A percentile compares a stretch with the other conserved stretches of the same genome.
These are phyloP conservation scores for Artibeus jamaicensis DNA, from an alignment of 2,797 vertebrate genomes.

Conservation along the genomic window DNA sequence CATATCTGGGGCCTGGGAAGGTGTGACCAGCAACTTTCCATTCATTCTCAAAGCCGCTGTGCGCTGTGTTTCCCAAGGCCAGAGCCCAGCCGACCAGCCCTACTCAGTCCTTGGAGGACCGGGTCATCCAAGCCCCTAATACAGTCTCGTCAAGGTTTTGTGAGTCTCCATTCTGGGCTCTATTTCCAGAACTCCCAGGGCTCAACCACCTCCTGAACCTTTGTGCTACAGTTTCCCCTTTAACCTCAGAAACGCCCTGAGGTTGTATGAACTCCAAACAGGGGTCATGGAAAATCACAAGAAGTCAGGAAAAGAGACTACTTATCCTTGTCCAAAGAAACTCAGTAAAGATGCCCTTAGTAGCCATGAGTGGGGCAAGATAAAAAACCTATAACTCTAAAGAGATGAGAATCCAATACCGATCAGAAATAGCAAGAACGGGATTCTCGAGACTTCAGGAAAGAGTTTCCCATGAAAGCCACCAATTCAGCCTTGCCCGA, in stretches of 20 bases:
- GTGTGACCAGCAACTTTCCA: not conserved
- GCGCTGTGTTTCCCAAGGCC: not conserved
- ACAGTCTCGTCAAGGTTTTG: not conserved
- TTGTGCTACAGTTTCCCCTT: not conserved
- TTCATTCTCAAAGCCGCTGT: not conserved
- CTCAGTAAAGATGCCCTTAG: not conserved
- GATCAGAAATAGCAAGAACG: not conserved
- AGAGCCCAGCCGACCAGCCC: not conserved
- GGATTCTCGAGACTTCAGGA: not conserved
- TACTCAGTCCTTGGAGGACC: not conserved
- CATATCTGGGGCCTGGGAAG: not conserved
- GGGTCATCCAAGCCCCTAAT: not conserved
- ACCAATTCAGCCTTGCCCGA: not conserved
- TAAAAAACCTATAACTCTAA: not conserved
- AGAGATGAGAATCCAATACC: not conserved
- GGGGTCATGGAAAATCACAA: not conserved
- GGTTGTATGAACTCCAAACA: not conserved
- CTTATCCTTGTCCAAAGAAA: not conserved
- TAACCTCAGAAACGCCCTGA: constrained; percentile 1
- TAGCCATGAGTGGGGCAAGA: not conserved
- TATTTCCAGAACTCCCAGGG: not conserved
- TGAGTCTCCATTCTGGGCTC: not conserved
- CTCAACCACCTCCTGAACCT: not conserved
- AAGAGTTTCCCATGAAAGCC: not conserved
- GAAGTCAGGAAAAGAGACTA: not conserved